phyloP scores from a whole-genome alignment of 2,888 invertebrate species.

The Dasysyrphus tricinctus region DNA sequence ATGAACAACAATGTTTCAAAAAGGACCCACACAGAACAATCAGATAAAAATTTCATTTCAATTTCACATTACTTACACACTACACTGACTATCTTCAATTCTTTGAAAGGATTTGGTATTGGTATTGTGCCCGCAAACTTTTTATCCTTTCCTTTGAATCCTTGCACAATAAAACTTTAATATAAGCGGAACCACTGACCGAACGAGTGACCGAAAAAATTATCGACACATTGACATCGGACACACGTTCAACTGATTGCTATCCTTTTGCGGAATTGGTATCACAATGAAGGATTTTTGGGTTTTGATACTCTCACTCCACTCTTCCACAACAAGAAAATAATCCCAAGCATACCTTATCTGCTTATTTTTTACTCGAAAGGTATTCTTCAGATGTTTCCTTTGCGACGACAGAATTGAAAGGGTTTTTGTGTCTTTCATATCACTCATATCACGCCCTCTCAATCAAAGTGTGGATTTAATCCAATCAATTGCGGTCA shows the following conservation, averaged over 20 bases:
- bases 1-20: constrained; percentile 31
- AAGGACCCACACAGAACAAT: constrained; percentile 52
- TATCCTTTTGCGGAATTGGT: constrained; percentile 61
- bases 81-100: constrained; percentile 13
- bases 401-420: constrained; percentile 31
- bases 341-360: constrained; percentile 41
- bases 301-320: constrained; percentile 9
- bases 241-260: constrained; percentile 73
- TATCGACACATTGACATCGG: constrained; percentile 75
- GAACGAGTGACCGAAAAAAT: constrained; percentile 71
- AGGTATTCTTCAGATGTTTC: constrained; percentile 72
- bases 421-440: constrained; percentile 55
- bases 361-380: constrained; percentile 32
- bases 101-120: constrained; percentile 20
- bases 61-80: constrained; percentile 71
- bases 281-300: constrained; percentile 55
- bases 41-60: constrained; percentile 75
- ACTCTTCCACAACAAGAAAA: too few relatives aligned
- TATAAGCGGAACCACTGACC: constrained; percentile 72
- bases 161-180: constrained; percentile 68
- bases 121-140: background rate
- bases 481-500: constrained; percentile 74
- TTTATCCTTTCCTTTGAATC: constrained; percentile 39
- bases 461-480: constrained; percentile 61
- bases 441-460: constrained; percentile 50